Percentiles rank a stretch among this genome's conserved stretches.
Conservation (phyloP, 2,888 invertebrate genomes). For the Philaethria dido region DNA sequence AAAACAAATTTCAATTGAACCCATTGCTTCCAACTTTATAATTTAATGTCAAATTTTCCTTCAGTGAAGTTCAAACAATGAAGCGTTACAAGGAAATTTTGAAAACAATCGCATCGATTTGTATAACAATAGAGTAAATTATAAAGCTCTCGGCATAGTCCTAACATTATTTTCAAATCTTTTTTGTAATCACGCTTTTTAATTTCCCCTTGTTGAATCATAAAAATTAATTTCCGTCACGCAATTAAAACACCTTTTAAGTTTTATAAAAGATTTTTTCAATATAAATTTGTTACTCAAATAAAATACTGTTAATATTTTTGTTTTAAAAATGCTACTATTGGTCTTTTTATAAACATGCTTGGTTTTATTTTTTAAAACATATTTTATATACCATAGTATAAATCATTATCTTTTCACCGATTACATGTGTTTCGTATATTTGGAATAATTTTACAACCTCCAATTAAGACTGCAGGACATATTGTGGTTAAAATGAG, state of each 20-base stretch:
- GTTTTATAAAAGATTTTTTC: slow-evolving; percentile 8
- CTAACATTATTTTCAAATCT: slow-evolving; percentile 62
- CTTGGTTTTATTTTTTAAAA: neutral
- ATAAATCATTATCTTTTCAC: too few relatives aligned
- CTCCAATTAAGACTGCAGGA: too few relatives aligned
- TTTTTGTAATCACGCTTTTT: slow-evolving; percentile 52
- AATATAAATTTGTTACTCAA: slow-evolving; percentile 7
- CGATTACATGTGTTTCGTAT: too few relatives aligned
- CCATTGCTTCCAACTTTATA: slow-evolving; percentile 61
- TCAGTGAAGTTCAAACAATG: slow-evolving; percentile 46
- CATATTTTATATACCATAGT: too few relatives aligned
- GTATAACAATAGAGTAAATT: slow-evolving; percentile 35
- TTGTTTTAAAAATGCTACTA: neutral
- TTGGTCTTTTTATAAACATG: neutral
- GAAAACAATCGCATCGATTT: slow-evolving; percentile 45
- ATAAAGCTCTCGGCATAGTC: slow-evolving; percentile 34
- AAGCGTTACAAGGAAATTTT: slow-evolving; percentile 42
- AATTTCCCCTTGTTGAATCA: slow-evolving; percentile 13
- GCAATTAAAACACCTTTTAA: slow-evolving; percentile 20
- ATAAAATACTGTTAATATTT: neutral
- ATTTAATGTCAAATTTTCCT: slow-evolving; percentile 60
- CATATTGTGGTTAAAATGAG: too few relatives aligned
- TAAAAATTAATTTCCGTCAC: slow-evolving; percentile 20
- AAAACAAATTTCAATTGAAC: slow-evolving; percentile 65
- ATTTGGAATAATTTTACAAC: too few relatives aligned